Evolutionary conservation across 2,888 invertebrate genomes (phyloP), one percentile per base, ranked within the genome.

Genomic region (Dysmachus trigonus): DNA sequence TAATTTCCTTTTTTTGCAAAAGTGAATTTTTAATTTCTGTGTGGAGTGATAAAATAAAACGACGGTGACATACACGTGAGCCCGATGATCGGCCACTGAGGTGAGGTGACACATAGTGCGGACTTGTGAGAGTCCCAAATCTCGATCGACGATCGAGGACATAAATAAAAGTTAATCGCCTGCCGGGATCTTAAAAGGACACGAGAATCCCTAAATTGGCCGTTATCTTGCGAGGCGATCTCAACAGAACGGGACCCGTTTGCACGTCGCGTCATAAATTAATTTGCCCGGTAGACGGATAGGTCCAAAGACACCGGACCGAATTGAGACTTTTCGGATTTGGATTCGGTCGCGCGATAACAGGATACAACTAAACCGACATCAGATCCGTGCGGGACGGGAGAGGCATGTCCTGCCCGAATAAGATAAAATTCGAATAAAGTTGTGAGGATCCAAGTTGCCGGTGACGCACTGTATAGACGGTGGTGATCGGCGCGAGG

Each of bases 191-290:
- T 88, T 87, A 88, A 88, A 87, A 88, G 87, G 87, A 89, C 88
- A 88, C 86, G 85, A 87, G 88, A 87, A 87, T 88, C 88, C 88
- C 88, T 88, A 88, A 89, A 89, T 88, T 89, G 88, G 87, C 86
- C 77, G 85, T 86, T 88, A 89, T 89, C 89, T 87, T 13, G 30
- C 41, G 73, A 86, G 87, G 87, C 87, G 88, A 85, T 85, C 85
- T 85, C 18, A 51, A 4, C 18, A 27, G 33, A 33, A 33, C 38
- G 83, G 72, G 38, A 72, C 72, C 72, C 72, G 53, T 38, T 41
- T 83, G 30, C 35, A 53, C 38, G 33, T 53, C 71, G 82, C 41
- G 38, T 83, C 72, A 71, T 41, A 83, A 71, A 83, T 83, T 72
- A 83, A 83, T 72, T 73, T 83, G 22, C 72, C 31, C 27, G 47